Percentiles rank a stretch among this genome's conserved stretches.
Conservation (phyloP, 2,888 invertebrate genomes). For the Mesorhabditis sp. region DNA sequence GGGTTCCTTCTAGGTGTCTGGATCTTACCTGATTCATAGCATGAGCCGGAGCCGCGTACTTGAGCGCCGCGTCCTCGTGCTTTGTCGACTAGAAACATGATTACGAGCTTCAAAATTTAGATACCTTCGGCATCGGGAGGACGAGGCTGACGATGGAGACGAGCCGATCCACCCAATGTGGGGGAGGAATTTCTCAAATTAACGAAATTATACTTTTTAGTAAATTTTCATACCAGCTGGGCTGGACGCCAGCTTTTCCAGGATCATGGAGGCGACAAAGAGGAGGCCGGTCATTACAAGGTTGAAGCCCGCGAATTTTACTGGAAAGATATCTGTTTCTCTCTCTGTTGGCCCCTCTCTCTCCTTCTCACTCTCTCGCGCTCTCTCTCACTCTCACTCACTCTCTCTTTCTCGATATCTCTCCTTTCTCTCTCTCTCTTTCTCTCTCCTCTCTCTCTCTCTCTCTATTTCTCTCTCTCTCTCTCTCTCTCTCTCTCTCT, state of each 20-base stretch:
- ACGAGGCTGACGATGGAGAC: constrained; percentile 40
- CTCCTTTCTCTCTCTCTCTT: not conserved
- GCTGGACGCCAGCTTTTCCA: constrained; percentile 46
- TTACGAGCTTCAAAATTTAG: not conserved
- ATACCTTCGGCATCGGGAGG: constrained; percentile 48
- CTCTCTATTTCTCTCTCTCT: not conserved
- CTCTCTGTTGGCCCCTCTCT: not conserved
- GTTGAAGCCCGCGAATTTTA: constrained; percentile 55
- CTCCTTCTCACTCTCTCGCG: too few relatives aligned
- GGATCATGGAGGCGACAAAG: constrained; percentile 45
- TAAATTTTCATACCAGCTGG: constrained; percentile 17
- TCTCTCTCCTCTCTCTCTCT: not conserved
- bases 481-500: not conserved
- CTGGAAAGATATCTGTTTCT: constrained; percentile 32
- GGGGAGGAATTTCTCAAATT: constrained; percentile 47
- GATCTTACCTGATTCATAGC: constrained; percentile 45
- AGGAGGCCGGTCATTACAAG: constrained; percentile 48
- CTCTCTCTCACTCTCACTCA: too few relatives aligned
- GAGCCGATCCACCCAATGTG: constrained; percentile 40
- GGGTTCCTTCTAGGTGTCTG: not conserved
- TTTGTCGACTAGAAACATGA: constrained; percentile 16
- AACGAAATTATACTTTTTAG: not conserved
- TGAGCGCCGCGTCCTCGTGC: constrained; percentile 34
- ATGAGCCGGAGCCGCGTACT: constrained; percentile 37
- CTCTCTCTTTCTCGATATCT: too few relatives aligned